Base-by-base conservation (phyloP, 1,140 invertebrate species). In the Drosophila teissieri region DNA sequence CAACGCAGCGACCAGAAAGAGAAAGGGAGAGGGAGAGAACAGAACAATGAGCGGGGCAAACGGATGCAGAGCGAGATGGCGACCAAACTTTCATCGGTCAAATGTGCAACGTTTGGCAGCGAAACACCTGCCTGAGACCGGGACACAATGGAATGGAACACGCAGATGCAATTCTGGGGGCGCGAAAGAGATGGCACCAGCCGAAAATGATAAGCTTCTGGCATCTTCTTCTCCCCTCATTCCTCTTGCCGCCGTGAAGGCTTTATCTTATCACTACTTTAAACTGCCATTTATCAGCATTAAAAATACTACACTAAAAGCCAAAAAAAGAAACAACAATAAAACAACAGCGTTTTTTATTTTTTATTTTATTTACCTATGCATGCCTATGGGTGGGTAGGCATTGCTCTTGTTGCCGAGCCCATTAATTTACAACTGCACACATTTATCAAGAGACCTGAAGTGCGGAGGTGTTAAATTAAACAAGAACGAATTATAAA, bases 401-500 rank as follows among this genome's bases (percentile, higher is more conserved):
- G 51, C 12, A n/a, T 24, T 14, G 36, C 49, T 48, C 48, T 14
- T 44, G 12, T 60, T 27, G 40, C 19, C 4, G 12, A 15, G 5
- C 46, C 48, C 27, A 51, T 49, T 70, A 70, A 72, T 72, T 72
- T 70, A 70, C 27, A 36, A 57, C 24, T 49, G 42, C 60, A 37
- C 31, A 39, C 34, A 37, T 40, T 56, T 70, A 49, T 56, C 40
- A 48, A 11, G n/a, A 39, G 34, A 12, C 34, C 53, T 17, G 17
- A 63, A 37, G 27, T 37, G 24, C 57, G 19, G 42, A 85, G 68
- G 82, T 74, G 82, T 75, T 75, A 86, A 86, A 72, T 75, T 57
- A 86, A 78, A 75, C 73, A 86, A 46, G 54, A 75, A 68, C 53
- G 57, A 42, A 80, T 78, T 72, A 85, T 57, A 39, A 70, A 46